Percentiles rank a stretch among this genome's conserved stretches.
Conservation (phyloP, 2,797 vertebrate genomes). For the Cirrhinus mrigala region DNA sequence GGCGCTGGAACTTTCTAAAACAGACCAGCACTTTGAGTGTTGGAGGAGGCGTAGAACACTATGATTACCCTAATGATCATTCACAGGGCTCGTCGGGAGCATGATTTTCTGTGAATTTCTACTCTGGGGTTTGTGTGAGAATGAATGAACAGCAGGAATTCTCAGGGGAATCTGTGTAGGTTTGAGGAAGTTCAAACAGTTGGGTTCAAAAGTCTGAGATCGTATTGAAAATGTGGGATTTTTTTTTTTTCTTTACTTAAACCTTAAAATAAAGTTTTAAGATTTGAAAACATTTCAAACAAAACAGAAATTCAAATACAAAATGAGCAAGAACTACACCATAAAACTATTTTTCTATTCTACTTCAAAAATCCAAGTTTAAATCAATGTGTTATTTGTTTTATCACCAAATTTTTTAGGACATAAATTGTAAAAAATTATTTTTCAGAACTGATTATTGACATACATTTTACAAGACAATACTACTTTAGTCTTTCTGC, state of each 20-base stretch:
- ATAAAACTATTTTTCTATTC: neutral
- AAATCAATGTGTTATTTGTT: no score
- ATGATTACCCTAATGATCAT: slow-evolving; percentile 56
- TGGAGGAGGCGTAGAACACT: slow-evolving; percentile 52
- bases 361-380: neutral
- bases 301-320: neutral
- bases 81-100: slow-evolving; percentile 30
- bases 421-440: no score
- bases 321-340: neutral
- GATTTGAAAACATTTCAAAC: neutral
- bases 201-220: neutral
- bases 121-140: slow-evolving; percentile 23
- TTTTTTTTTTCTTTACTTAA: neutral
- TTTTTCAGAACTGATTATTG: no score
- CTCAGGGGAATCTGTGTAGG: slow-evolving; percentile 24
- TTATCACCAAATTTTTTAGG: no score
- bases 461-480: no score
- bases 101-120: neutral
- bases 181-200: slow-evolving; percentile 28
- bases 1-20: slow-evolving; percentile 51
- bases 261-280: neutral
- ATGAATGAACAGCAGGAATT: slow-evolving; percentile 19
- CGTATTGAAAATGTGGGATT: neutral
- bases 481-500: neutral
- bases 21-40: slow-evolving; percentile 53